Conservation (phyloP, 2,113 vertebrate species). For the Neofelis nebulosa region DNA sequence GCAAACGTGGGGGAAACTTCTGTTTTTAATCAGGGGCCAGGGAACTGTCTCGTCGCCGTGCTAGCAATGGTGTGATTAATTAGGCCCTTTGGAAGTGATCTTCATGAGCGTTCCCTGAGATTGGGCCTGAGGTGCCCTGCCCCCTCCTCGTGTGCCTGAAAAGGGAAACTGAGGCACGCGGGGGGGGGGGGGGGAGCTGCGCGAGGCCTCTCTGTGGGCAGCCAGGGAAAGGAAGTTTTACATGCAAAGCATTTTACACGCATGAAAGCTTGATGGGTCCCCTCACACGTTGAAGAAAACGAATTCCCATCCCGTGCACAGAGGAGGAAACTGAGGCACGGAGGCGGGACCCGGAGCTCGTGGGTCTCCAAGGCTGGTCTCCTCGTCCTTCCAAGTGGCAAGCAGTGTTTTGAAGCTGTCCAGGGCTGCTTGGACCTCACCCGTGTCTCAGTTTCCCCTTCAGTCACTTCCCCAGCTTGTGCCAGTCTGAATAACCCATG, state of each 20-base stretch:
- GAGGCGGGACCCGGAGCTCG: background rate
- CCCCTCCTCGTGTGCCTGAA: background rate
- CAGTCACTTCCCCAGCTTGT: rapidly evolving
- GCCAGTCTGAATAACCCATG: background rate
- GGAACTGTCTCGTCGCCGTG: background rate
- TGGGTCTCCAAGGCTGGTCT: background rate
- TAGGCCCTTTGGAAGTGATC: background rate
- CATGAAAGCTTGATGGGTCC: background rate
- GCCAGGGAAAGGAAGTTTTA: background rate
- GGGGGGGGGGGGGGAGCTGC: background rate
- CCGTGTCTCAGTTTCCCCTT: background rate
- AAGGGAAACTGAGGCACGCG: conserved; percentile 5
- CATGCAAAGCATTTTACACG: background rate
- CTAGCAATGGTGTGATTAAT: background rate
- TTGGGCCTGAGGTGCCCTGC: rapidly evolving
- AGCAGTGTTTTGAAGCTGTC: background rate
- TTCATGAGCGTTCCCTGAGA: background rate
- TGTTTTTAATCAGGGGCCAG: conserved; percentile 66
- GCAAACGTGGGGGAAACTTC: conserved; percentile 54
- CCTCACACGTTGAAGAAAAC: background rate
- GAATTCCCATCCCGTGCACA: background rate
- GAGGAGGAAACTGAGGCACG: background rate
- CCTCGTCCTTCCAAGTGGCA: background rate
- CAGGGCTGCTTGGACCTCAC: background rate
- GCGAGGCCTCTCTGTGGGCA: background rate